Conservation (phyloP, 2,888 invertebrate species). For the Pyralis farinalis region DNA sequence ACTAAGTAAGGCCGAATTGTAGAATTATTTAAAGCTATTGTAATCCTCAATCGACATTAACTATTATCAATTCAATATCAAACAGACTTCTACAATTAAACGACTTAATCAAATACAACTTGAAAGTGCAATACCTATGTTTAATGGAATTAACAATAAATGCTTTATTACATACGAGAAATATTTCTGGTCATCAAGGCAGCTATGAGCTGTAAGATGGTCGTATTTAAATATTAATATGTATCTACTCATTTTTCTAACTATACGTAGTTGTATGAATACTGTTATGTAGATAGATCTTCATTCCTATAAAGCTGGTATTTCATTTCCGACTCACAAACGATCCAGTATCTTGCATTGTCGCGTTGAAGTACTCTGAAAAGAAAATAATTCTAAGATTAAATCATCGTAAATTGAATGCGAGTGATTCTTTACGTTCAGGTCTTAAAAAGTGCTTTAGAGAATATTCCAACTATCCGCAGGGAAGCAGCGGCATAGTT, state of each 20-base stretch:
- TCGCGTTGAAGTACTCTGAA: constrained; percentile 54
- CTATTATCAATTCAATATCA: background rate
- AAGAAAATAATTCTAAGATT: constrained; percentile 19
- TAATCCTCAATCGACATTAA: background rate
- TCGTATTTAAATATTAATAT: constrained; percentile 38
- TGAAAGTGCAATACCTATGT: background rate
- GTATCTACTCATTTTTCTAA: constrained; percentile 47
- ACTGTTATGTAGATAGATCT: constrained; percentile 77
- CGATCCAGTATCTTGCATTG: constrained; percentile 46
- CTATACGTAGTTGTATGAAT: constrained; percentile 72
- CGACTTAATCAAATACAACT: background rate
- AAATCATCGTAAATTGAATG: no score
- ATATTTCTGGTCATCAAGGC: constrained; percentile 44
- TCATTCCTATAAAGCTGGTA: constrained; percentile 62
- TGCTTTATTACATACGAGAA: constrained; percentile 23
- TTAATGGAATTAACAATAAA: background rate
- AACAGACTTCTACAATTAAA: background rate
- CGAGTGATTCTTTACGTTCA: no score
- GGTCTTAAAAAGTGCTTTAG: no score
- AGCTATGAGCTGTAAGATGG: constrained; percentile 51
- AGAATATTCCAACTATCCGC: no score
- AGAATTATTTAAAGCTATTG: background rate
- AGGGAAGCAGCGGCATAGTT: no score
- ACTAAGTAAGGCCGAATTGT: constrained; percentile 17
- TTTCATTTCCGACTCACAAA: constrained; percentile 46